A percentile compares a stretch with the other conserved stretches of the same genome.
Conservation (phyloP, 1,140 invertebrate species). For the Micrasema minimum region DNA sequence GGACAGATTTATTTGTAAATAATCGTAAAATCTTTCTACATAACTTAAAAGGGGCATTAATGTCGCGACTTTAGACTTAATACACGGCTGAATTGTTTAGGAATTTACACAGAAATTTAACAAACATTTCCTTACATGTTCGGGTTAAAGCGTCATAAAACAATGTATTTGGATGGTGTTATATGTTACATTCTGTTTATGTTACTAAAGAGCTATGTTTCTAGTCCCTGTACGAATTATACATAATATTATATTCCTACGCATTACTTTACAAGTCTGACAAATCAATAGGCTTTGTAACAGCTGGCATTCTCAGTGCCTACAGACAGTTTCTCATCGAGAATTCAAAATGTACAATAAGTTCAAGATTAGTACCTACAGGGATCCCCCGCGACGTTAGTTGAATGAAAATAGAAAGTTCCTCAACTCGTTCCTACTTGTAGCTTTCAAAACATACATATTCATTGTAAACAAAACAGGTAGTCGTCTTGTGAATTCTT, state of each 20-base stretch:
- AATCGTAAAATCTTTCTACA: conserved; percentile 18
- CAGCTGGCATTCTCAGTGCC: neutral
- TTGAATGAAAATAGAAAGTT: too few relatives aligned
- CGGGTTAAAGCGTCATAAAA: conserved; percentile 15
- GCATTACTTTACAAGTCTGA: neutral
- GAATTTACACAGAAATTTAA: conserved; percentile 6
- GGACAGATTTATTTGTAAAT: conserved; percentile 5
- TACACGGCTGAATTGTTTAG: conserved; percentile 19
- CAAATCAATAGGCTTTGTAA: conserved; percentile 16
- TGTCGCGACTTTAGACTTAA: conserved; percentile 8
- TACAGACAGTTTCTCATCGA: neutral
- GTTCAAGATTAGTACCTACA: too few relatives aligned
- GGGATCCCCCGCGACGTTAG: too few relatives aligned
- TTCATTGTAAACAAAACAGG: too few relatives aligned
- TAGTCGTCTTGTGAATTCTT: too few relatives aligned
- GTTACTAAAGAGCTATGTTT: too few relatives aligned
- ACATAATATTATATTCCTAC: conserved; percentile 4
- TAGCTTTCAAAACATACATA: too few relatives aligned
- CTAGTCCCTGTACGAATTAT: neutral
- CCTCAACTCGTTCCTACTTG: too few relatives aligned
- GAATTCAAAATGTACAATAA: neutral
- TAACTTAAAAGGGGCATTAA: conserved; percentile 6
- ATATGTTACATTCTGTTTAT: too few relatives aligned
- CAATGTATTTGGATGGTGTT: too few relatives aligned
- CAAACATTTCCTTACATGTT: conserved; percentile 7